These are phyloP conservation scores for Nothocercus julius DNA, from an alignment of 2,113 vertebrate species.

Conservation along the genomic window DNA sequence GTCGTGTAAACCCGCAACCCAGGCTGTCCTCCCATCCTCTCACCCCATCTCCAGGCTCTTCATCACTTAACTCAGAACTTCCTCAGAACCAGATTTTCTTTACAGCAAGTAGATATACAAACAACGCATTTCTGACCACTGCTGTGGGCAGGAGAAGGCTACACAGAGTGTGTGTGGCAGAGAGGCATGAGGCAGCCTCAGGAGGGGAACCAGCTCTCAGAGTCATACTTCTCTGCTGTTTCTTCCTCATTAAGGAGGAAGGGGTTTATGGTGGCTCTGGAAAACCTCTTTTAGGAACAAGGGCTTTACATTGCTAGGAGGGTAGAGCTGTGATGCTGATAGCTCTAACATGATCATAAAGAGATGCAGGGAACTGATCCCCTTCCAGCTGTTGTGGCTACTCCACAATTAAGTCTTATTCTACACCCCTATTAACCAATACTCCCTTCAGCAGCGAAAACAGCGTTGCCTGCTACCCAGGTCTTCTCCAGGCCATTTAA, in stretches of 20 bases:
- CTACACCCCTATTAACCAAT: neutral
- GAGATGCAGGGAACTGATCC: neutral
- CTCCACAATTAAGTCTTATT: neutral
- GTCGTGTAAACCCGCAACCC: neutral
- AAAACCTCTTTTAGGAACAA: neutral
- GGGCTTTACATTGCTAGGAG: neutral
- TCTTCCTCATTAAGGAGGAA: neutral
- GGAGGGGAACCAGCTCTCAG: conserved; percentile 13
- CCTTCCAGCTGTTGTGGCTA: neutral
- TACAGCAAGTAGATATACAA: conserved; percentile 10
- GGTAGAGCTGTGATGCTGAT: conserved; percentile 8
- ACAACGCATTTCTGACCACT: conserved; percentile 13
- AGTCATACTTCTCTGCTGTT: neutral
- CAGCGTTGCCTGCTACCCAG: neutral
- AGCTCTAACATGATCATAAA: neutral
- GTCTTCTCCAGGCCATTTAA: conserved; percentile 36
- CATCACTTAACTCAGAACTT: conserved; percentile 11
- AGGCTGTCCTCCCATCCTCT: neutral
- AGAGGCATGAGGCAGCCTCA: neutral
- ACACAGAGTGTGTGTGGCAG: neutral
- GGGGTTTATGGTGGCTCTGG: neutral
- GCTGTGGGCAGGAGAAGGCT: conserved; percentile 1
- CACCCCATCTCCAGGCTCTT: neutral
- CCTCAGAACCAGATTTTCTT: conserved; percentile 6
- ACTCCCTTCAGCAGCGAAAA: neutral